These are phyloP conservation scores for Antigone vipio DNA, from an alignment of 2,113 vertebrate genomes.

Conservation along the genomic window DNA sequence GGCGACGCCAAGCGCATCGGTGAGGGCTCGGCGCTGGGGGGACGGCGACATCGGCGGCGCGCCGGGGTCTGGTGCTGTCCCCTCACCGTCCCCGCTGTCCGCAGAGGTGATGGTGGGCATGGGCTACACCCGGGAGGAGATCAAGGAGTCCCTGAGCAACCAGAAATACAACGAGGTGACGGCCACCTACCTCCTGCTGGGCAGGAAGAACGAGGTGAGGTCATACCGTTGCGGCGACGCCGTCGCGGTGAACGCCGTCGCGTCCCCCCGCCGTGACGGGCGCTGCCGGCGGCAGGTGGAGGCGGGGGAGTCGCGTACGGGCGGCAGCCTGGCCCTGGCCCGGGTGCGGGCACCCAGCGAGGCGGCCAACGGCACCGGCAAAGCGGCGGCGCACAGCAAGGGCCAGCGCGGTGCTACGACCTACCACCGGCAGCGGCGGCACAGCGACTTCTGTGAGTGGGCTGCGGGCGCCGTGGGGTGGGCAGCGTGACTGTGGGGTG, in stretches of 20 bases:
- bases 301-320: conserved; percentile 77
- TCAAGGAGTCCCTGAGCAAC: conserved; percentile 84
- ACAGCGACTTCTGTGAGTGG: conserved; percentile 92
- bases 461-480: no score
- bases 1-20: conserved; percentile 84
- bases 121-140: conserved; percentile 90
- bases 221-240: no score
- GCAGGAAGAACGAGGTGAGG: conserved; percentile 82
- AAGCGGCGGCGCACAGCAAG: conserved; percentile 85
- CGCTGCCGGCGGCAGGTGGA: conserved; percentile 49
- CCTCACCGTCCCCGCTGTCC: not conserved
- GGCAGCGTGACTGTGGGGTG: no score
- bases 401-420: conserved; percentile 85
- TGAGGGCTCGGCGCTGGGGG: conserved; percentile 1
- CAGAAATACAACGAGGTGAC: conserved; percentile 94
- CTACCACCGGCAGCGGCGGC: conserved; percentile 91
- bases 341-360: conserved; percentile 86
- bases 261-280: no score
- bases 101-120: conserved; percentile 93
- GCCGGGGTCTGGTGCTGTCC: not conserved
- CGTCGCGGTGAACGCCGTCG: no score
- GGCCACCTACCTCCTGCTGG: conserved; percentile 93
- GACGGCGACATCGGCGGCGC: no score
- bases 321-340: conserved; percentile 86
- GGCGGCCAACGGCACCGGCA: conserved; percentile 85